These are phyloP conservation scores for Alfaro cultratus DNA, from an alignment of 2,797 vertebrate genomes.

Conservation along the genomic window DNA sequence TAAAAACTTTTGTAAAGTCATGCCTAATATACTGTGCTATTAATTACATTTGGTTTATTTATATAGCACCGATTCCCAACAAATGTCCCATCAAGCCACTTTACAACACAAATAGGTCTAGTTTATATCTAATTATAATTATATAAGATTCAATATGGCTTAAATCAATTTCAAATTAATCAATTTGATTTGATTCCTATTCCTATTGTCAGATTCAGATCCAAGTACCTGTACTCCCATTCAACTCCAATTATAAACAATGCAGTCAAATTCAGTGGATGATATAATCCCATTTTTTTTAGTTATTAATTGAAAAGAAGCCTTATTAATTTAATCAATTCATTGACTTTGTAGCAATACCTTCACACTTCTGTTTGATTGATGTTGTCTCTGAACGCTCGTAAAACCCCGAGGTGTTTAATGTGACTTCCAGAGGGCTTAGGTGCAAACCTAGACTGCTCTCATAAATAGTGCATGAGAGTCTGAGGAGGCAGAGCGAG, in stretches of 20 bases:
- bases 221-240: neutral
- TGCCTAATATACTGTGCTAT: neutral
- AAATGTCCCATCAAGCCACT: neutral
- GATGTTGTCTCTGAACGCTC: slow-evolving; percentile 22
- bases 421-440: slow-evolving; percentile 41
- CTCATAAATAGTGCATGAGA: slow-evolving; percentile 65
- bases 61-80: neutral
- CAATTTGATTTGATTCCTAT: neutral
- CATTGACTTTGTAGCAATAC: neutral
- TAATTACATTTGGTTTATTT: neutral
- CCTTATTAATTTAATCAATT: neutral
- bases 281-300: neutral
- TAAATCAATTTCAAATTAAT: neutral
- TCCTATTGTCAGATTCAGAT: neutral
- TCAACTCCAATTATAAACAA: neutral
- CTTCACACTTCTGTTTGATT: slow-evolving; percentile 4
- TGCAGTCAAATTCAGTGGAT: neutral
- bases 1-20: neutral
- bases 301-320: neutral
- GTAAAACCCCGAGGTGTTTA: slow-evolving; percentile 32
- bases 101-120: neutral
- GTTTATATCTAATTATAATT: no score
- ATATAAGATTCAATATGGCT: neutral
- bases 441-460: slow-evolving; percentile 55
- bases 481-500: slow-evolving; percentile 65